These are phyloP conservation scores for Endomychus coccineus DNA, from an alignment of 2,888 invertebrate species.

Conservation along the genomic window DNA sequence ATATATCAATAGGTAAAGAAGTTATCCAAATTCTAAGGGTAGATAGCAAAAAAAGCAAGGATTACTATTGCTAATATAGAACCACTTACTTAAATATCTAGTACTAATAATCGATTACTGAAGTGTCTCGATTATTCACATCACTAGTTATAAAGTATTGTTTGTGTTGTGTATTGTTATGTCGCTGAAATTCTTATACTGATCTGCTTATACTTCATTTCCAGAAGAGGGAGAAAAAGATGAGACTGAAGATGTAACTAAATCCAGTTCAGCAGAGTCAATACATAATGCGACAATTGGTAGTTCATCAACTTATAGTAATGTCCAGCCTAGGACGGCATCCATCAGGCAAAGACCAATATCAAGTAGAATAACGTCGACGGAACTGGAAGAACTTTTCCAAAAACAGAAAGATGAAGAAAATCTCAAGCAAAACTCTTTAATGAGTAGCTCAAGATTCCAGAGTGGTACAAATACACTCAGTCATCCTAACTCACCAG, in stretches of 20 bases:
- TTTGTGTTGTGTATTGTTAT: no score
- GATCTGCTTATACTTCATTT: slow-evolving; percentile 11
- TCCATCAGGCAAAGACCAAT: slow-evolving; percentile 85
- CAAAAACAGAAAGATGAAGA: slow-evolving; percentile 63
- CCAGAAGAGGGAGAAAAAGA: slow-evolving; percentile 62
- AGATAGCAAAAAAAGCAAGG: no score
- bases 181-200: no score
- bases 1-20: no score
- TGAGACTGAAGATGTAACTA: slow-evolving; percentile 63
- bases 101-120: no score
- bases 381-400: slow-evolving; percentile 88
- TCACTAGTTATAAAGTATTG: no score
- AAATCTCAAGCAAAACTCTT: slow-evolving; percentile 42
- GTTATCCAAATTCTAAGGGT: no score
- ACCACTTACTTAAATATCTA: no score
- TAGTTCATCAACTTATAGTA: slow-evolving; percentile 43
- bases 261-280: slow-evolving; percentile 77
- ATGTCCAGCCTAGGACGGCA: slow-evolving; percentile 72
- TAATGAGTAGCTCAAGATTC: slow-evolving; percentile 72
- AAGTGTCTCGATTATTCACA: no score
- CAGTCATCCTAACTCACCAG: slow-evolving; percentile 54
- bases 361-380: slow-evolving; percentile 81
- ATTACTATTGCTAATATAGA: no score
- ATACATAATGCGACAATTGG: slow-evolving; percentile 52
- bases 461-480: slow-evolving; percentile 55